These are phyloP conservation scores for Hetaerina titia DNA, from an alignment of 2,888 invertebrate genomes.

Conservation along the genomic window DNA sequence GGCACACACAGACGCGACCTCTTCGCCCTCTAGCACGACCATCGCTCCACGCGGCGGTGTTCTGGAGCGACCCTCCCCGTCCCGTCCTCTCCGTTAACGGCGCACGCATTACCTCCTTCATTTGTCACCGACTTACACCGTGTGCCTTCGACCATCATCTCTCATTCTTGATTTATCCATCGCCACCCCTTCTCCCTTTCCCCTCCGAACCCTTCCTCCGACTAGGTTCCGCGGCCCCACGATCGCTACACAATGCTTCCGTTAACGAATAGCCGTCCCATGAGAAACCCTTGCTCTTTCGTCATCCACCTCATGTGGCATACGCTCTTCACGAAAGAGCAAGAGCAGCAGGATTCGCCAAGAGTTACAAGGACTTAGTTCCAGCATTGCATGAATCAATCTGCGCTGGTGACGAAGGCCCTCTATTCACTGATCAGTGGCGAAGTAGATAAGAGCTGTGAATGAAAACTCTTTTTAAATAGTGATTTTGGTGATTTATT, in stretches of 20 bases:
- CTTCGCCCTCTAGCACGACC: not conserved
- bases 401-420: too few relatives aligned
- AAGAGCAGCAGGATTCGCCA: not conserved
- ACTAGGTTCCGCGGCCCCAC: not conserved
- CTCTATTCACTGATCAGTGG: too few relatives aligned
- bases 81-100: not conserved
- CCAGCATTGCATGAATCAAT: not conserved
- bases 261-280: not conserved
- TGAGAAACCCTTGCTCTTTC: not conserved
- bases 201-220: not conserved
- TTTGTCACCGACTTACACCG: constrained; percentile 11
- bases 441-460: too few relatives aligned
- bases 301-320: not conserved
- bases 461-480: too few relatives aligned
- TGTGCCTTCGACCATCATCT: not conserved
- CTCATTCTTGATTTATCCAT: constrained; percentile 43
- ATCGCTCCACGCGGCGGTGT: not conserved
- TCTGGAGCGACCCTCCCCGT: not conserved
- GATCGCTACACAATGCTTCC: not conserved
- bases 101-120: constrained; percentile 33
- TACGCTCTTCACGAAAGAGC: not conserved
- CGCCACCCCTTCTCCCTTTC: not conserved
- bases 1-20: not conserved
- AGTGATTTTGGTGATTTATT: too few relatives aligned
- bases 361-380: not conserved